Conservation (phyloP, 1,140 invertebrate genomes). For the Nasonia longicornis region DNA sequence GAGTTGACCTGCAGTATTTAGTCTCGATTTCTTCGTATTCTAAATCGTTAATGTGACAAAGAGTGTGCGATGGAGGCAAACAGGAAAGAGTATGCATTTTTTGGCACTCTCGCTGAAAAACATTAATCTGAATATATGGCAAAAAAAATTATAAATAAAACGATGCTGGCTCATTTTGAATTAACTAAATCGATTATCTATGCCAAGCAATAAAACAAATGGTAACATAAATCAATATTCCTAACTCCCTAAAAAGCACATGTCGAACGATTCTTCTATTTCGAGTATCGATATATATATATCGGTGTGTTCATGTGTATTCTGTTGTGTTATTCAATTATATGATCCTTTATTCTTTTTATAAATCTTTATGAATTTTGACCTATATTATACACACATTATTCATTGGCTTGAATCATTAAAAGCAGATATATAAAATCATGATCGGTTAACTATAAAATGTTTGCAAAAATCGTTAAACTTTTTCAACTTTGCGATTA, state of each 20-base stretch:
- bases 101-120: slow-evolving; percentile 11
- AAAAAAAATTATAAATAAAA: slow-evolving; percentile 4
- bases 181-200: background rate
- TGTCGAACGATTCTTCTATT: background rate
- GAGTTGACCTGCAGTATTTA: background rate
- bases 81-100: slow-evolving; percentile 6
- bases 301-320: background rate
- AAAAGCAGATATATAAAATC: slow-evolving; percentile 27
- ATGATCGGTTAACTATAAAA: background rate
- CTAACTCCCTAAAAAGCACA: background rate
- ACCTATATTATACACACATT: slow-evolving; percentile 44
- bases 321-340: background rate
- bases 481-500: slow-evolving; percentile 19
- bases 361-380: slow-evolving; percentile 1
- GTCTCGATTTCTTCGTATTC: slow-evolving; percentile 16
- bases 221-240: background rate
- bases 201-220: slow-evolving; percentile 7
- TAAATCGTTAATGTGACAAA: slow-evolving; percentile 14
- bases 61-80: background rate
- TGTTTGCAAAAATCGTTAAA: background rate
- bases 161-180: background rate
- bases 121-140: background rate
- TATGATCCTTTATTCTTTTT: background rate
- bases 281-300: slow-evolving; percentile 8
- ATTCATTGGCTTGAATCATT: slow-evolving; percentile 13